A percentile compares a stretch with the other conserved stretches of the same genome.
These are phyloP conservation scores for Cryptoprocta ferox DNA, from an alignment of 2,797 vertebrate genomes.

Conservation along the genomic window DNA sequence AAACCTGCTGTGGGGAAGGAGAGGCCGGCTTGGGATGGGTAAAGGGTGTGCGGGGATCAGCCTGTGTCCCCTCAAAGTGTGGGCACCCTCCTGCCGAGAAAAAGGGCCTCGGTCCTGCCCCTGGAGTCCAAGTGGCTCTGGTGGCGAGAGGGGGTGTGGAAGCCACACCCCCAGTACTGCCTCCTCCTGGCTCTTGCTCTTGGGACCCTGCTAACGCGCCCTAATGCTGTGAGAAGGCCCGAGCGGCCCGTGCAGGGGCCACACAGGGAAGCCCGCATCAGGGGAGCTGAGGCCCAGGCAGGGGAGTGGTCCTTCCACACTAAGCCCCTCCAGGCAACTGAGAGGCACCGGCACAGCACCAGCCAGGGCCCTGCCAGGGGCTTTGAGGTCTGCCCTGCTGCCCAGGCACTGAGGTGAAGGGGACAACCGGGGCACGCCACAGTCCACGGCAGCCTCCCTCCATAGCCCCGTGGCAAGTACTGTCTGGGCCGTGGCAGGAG, in stretches of 20 bases:
- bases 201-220: rapidly evolving
- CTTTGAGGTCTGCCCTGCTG: background rate
- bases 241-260: background rate
- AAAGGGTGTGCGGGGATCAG: background rate
- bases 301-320: too few species aligned
- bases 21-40: too few species aligned
- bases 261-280: background rate
- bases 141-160: too few species aligned
- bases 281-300: background rate
- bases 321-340: too few species aligned
- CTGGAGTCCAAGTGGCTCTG: too few species aligned
- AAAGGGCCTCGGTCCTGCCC: background rate
- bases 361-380: background rate
- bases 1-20: background rate
- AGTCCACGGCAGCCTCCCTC: background rate
- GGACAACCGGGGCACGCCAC: background rate
- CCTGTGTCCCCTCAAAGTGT: background rate
- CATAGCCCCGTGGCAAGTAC: background rate
- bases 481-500: background rate
- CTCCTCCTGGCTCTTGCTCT: background rate
- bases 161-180: background rate
- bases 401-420: background rate
- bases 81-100: background rate
- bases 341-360: too few species aligned
- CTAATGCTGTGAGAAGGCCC: background rate